Percentiles rank a stretch among this genome's conserved stretches.
phyloP scores from a whole-genome alignment of 1,140 invertebrate genomes.

The Lordiphosa mommai region DNA sequence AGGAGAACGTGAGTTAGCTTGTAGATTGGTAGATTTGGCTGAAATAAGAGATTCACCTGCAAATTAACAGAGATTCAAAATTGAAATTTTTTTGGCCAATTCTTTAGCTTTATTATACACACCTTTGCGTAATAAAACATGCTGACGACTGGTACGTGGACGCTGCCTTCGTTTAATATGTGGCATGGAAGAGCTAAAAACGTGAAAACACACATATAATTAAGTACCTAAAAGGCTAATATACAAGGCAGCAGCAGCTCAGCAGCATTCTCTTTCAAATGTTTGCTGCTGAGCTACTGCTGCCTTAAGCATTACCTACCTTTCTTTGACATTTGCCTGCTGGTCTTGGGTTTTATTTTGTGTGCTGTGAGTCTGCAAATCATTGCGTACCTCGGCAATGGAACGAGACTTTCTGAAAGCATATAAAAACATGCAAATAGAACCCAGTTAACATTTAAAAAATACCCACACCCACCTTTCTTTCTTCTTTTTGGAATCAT shows the following conservation, averaged over 20 bases:
- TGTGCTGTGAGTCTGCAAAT: slow-evolving; percentile 34
- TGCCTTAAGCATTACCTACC: slow-evolving; percentile 19
- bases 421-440: background rate
- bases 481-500: slow-evolving; percentile 49
- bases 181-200: background rate
- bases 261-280: too few species aligned
- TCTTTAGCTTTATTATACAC: slow-evolving; percentile 18
- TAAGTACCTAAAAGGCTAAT: too few species aligned
- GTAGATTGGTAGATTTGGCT: slow-evolving; percentile 54
- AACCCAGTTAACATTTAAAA: background rate
- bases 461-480: slow-evolving; percentile 30
- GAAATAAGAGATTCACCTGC: slow-evolving; percentile 75
- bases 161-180: slow-evolving; percentile 21
- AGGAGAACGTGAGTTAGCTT: slow-evolving; percentile 10
- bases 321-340: slow-evolving; percentile 5
- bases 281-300: too few species aligned
- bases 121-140: slow-evolving; percentile 55
- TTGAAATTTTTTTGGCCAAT: slow-evolving; percentile 39
- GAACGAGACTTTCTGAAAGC: slow-evolving; percentile 51
- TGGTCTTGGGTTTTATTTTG: slow-evolving; percentile 16
- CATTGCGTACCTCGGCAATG: slow-evolving; percentile 43
- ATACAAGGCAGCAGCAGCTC: too few species aligned
- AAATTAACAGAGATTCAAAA: slow-evolving; percentile 48
- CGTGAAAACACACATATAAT: too few species aligned
- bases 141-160: slow-evolving; percentile 23